Percentiles rank a stretch among this genome's conserved stretches.
phyloP scores from a whole-genome alignment of 2,888 invertebrate genomes.

The Yponomeuta plumbellus region DNA sequence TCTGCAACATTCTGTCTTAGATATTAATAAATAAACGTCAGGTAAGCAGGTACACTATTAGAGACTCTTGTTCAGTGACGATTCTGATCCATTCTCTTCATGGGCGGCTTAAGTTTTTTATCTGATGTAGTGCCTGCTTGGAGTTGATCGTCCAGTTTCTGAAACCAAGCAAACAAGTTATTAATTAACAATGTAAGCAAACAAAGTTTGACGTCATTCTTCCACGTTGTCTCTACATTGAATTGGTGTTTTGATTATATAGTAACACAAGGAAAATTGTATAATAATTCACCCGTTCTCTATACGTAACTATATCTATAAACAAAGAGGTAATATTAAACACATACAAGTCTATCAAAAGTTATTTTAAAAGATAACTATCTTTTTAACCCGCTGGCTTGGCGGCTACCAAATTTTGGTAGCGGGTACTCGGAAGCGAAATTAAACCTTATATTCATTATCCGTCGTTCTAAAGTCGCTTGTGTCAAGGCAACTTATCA shows the following conservation, averaged over 20 bases:
- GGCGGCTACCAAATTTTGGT: too few species aligned
- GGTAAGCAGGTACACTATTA: background rate
- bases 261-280: conserved; percentile 4
- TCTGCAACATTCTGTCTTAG: too few species aligned
- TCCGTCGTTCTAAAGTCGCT: too few species aligned
- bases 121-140: background rate
- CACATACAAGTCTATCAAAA: background rate
- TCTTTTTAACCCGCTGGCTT: too few species aligned
- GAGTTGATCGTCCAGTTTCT: conserved; percentile 42
- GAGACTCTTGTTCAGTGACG: background rate
- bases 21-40: too few species aligned
- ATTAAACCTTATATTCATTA: too few species aligned
- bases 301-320: background rate
- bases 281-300: background rate
- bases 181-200: background rate
- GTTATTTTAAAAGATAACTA: too few species aligned
- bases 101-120: conserved; percentile 18
- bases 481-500: too few species aligned
- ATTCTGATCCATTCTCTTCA: conserved; percentile 16
- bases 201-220: background rate
- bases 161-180: conserved; percentile 24
- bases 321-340: background rate
- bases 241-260: background rate
- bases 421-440: too few species aligned
- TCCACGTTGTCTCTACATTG: background rate